phyloP scores from a whole-genome alignment of 2,888 invertebrate species.

The Leptinotarsa tumamoca region DNA sequence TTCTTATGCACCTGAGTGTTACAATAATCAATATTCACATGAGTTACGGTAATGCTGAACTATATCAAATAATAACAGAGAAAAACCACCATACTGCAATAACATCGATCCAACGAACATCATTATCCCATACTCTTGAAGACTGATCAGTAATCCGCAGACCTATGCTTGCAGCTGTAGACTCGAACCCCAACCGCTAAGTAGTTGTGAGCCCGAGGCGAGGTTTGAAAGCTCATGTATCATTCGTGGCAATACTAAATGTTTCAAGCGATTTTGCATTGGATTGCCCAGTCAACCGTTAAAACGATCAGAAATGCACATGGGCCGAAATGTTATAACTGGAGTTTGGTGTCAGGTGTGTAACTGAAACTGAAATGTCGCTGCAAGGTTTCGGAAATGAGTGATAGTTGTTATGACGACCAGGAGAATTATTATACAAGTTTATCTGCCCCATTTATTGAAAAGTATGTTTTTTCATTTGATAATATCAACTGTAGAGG shows the following conservation, averaged over 20 bases:
- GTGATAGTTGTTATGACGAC: too few species aligned
- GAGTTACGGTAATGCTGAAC: background rate
- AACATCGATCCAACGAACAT: background rate
- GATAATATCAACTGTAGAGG: too few species aligned
- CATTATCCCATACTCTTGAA: background rate
- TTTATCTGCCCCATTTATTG: too few species aligned
- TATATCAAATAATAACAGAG: background rate
- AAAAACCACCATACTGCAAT: background rate
- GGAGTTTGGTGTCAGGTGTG: background rate
- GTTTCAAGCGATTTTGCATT: background rate
- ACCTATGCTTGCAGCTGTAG: background rate
- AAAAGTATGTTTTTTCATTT: too few species aligned
- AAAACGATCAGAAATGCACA: background rate
- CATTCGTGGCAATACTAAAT: slow-evolving; percentile 12
- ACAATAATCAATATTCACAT: background rate
- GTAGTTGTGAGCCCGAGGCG: background rate
- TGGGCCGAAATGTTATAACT: background rate
- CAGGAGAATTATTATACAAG: too few species aligned
- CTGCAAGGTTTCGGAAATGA: too few species aligned
- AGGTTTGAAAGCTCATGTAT: slow-evolving; percentile 11
- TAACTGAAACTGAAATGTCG: background rate
- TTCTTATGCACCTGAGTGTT: background rate
- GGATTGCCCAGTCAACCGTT: background rate
- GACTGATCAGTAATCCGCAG: background rate
- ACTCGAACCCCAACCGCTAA: background rate